Percentiles rank a stretch among this genome's conserved stretches.
Evolutionary conservation across 1,140 invertebrate species (phyloP).

Genomic region (Hycleus phaleratus): DNA sequence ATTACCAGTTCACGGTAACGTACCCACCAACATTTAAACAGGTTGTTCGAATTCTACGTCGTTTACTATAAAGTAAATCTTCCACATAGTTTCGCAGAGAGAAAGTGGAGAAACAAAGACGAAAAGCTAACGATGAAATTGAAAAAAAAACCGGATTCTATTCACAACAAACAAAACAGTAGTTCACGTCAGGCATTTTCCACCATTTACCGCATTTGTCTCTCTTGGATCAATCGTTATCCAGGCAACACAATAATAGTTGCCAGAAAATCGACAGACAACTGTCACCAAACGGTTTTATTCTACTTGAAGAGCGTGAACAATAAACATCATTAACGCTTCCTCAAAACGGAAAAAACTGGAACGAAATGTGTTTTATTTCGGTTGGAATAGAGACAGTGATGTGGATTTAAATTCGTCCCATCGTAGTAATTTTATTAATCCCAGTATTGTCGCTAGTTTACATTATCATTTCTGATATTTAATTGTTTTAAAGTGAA

Average conservation of each 20-base stretch:
- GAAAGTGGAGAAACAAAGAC: background rate
- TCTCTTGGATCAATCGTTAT: too few relatives aligned
- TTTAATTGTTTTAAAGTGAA: constrained; percentile 18
- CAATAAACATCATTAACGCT: too few relatives aligned
- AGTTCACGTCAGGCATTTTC: background rate
- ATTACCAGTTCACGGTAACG: constrained; percentile 2
- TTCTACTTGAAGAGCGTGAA: too few relatives aligned
- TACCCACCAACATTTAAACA: constrained; percentile 2
- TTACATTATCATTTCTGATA: background rate
- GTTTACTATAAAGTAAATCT: background rate
- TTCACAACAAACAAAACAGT: background rate
- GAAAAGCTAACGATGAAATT: background rate
- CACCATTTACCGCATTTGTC: background rate
- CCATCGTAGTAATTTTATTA: background rate
- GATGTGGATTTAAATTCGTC: background rate
- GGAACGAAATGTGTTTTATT: background rate
- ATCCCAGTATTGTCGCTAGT: background rate
- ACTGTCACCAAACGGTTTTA: too few relatives aligned
- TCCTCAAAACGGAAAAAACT: too few relatives aligned
- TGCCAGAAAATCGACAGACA: too few relatives aligned
- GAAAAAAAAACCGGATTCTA: background rate
- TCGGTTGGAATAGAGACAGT: background rate
- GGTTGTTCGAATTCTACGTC: constrained; percentile 9
- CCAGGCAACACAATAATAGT: too few relatives aligned
- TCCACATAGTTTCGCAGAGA: background rate